Evolutionary conservation across 2,797 vertebrate species (phyloP).

Genomic region (Phaenicophaeus curvirostris): DNA sequence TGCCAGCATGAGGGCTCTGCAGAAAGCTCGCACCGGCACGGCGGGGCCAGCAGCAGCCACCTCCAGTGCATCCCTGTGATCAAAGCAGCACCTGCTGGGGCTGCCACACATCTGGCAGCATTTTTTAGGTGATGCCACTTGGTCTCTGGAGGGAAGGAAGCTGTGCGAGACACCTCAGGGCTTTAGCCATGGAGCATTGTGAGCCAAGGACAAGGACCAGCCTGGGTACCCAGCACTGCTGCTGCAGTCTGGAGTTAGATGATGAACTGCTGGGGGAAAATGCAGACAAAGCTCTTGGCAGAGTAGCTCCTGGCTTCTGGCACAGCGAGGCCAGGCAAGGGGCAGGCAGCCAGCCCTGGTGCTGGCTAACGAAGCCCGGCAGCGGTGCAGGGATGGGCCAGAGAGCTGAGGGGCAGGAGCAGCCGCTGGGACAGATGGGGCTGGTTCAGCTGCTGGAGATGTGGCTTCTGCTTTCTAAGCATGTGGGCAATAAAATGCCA

Average conservation of each 20-base stretch:
- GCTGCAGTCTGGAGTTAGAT: background rate
- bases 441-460: background rate
- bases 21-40: background rate
- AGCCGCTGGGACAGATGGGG: background rate
- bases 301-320: background rate
- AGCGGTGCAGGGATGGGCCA: fast-evolving
- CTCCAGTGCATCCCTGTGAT: fast-evolving
- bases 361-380: background rate
- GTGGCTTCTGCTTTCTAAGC: background rate
- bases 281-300: background rate
- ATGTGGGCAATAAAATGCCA: background rate
- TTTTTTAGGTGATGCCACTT: background rate
- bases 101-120: fast-evolving
- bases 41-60: fast-evolving
- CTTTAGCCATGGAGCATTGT: fast-evolving
- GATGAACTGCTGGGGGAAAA: background rate
- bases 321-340: fast-evolving
- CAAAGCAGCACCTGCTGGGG: background rate
- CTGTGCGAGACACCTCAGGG: fast-evolving
- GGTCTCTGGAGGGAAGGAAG: background rate
- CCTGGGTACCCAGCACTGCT: background rate
- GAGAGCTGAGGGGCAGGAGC: fast-evolving
- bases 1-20: background rate
- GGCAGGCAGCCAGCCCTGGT: fast-evolving
- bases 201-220: background rate